phyloP scores from a whole-genome alignment of 2,113 vertebrate genomes.

The Chloropsis hardwickii region DNA sequence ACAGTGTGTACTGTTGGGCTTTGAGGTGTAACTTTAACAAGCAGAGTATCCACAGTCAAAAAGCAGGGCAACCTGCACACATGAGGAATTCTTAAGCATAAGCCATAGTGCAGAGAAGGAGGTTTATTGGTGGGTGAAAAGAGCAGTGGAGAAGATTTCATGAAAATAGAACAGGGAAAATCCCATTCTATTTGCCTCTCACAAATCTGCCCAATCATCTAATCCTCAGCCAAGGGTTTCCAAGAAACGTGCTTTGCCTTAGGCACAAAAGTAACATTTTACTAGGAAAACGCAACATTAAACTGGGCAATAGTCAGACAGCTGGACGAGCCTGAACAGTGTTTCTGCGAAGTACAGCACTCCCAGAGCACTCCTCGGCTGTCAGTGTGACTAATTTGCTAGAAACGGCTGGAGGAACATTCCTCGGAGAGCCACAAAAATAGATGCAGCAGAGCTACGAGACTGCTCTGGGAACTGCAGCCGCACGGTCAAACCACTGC shows the following conservation, averaged over 20 bases:
- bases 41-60: neutral
- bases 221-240: neutral
- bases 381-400: conserved; percentile 9
- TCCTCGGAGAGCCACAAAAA: conserved; percentile 40
- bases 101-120: neutral
- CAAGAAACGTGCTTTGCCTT: neutral
- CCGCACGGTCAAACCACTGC: neutral
- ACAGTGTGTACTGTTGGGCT: neutral
- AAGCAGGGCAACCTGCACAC: neutral
- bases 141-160: neutral
- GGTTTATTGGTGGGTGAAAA: neutral
- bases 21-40: neutral
- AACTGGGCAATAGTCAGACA: neutral
- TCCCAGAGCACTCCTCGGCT: neutral
- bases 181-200: neutral
- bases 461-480: neutral
- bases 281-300: neutral
- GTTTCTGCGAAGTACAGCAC: neutral
- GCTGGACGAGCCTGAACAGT: neutral
- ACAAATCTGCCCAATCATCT: neutral
- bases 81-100: neutral
- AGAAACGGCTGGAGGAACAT: conserved; percentile 22
- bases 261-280: neutral
- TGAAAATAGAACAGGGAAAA: neutral
- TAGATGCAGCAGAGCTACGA: neutral